phyloP scores from a whole-genome alignment of 2,797 vertebrate genomes.

The Sebastiscus tertius region DNA sequence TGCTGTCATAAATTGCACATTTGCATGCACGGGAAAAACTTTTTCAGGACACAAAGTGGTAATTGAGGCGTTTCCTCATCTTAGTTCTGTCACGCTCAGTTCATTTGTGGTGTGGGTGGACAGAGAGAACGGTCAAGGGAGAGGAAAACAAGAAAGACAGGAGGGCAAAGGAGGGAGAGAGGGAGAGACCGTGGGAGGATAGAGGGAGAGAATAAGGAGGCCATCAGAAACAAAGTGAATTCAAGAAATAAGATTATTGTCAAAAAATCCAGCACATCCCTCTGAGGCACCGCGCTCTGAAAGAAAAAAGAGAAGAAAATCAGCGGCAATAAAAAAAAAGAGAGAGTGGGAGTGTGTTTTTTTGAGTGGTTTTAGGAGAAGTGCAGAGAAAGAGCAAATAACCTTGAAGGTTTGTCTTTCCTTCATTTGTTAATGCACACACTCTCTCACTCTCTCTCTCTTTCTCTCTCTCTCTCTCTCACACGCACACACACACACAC shows the following conservation, averaged over 20 bases:
- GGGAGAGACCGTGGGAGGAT: background rate
- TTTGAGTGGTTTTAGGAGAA: constrained; percentile 23
- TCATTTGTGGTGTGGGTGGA: background rate
- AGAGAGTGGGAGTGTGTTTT: background rate
- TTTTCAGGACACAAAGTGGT: constrained; percentile 1
- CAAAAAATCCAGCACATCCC: constrained; percentile 12
- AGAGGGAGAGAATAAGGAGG: background rate
- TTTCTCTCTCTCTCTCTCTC: background rate
- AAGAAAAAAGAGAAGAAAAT: background rate
- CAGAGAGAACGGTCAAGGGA: background rate
- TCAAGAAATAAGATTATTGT: constrained; percentile 19
- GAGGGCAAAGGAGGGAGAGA: background rate
- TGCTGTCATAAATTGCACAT: background rate
- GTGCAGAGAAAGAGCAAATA: constrained; percentile 36
- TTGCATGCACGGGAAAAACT: constrained; percentile 1
- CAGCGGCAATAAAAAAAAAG: background rate
- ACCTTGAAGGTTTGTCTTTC: constrained; percentile 54
- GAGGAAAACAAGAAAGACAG: background rate
- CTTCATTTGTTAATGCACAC: constrained; percentile 34
- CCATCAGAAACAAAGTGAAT: background rate
- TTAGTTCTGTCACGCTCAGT: background rate
- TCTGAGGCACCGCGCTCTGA: background rate
- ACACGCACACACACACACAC: background rate
- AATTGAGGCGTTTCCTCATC: background rate
- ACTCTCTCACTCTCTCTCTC: background rate